Conservation (phyloP, 2,888 invertebrate species). For the Phrixothrix hirtus region DNA sequence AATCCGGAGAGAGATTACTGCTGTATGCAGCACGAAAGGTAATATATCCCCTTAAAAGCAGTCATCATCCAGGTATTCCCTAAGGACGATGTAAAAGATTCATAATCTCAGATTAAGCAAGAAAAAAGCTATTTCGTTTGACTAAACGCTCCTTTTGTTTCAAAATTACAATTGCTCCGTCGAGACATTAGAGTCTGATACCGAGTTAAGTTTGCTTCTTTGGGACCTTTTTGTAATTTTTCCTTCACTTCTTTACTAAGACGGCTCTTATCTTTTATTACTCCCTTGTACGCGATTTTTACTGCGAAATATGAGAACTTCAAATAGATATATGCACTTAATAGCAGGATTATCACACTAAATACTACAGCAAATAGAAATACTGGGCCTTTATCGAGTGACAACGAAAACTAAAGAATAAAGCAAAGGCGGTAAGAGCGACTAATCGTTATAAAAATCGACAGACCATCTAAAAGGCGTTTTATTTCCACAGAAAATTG, state of each 20-base stretch:
- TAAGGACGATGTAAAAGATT: constrained; percentile 52
- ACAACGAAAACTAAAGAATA: no score
- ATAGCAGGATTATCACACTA: no score
- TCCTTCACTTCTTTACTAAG: constrained; percentile 16
- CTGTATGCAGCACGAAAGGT: constrained; percentile 38
- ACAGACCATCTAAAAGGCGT: neutral
- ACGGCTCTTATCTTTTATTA: constrained; percentile 32
- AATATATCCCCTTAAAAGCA: constrained; percentile 43
- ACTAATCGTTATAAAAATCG: neutral
- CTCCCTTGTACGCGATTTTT: constrained; percentile 27
- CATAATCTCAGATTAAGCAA: constrained; percentile 55
- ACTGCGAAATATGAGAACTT: constrained; percentile 13
- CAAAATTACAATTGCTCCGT: constrained; percentile 53
- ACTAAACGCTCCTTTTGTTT: constrained; percentile 54
- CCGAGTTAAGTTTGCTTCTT: constrained; percentile 24
- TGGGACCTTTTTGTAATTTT: constrained; percentile 21
- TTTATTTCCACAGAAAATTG: constrained; percentile 29
- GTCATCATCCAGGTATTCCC: constrained; percentile 52
- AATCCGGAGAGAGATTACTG: constrained; percentile 27
- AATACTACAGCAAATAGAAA: no score
- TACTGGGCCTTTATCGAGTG: no score
- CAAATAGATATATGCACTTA: constrained; percentile 7
- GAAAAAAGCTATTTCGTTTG: constrained; percentile 54
- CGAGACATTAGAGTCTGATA: constrained; percentile 46
- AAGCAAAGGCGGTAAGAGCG: no score